Base-by-base conservation (phyloP, 2,113 vertebrate genomes). In the Callionymus lyra region DNA sequence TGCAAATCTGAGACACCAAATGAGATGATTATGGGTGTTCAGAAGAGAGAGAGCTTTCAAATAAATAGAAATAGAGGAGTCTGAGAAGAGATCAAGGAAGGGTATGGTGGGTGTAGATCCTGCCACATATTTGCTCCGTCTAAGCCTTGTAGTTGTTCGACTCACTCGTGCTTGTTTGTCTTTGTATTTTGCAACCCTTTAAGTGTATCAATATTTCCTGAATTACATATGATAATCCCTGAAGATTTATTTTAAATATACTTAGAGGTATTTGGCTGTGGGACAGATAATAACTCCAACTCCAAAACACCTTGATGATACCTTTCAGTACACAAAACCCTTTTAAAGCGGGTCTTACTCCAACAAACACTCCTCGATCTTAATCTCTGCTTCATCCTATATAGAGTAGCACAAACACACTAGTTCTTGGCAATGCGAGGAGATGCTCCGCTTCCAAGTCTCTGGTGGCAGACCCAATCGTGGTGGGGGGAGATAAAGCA, bases 401-500 rank as follows among this genome's bases (percentile, higher is more conserved):
- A 43, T 36, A 45, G 34, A 47, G 53, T 47, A 41, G 55, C 53
- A 59, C 62, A 59, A 46, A 59, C 53, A 52, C 51, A 55, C 39
- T 63, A 41, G 60, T 46, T 59, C 56, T 68, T 47, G 37, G 38
- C 21, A 27, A 42, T 53, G 58, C 54, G 59, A 70, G 67, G 71
- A 58, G 90, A 89, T 90, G 89, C 91, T 91, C 86, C 12, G 31
- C n/a, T n/a, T n/a, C 21, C 85, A 84, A 88, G 90, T 92, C 89
- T 90, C 88, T 86, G 87, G 91, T 92, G 91, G 92, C 91, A 90
- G 91, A 91, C 89, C 21, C 92, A 92, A 94, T 96, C 92, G 89
- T 87, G 83, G 85, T 87, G 87, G 87, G 85, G 88, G 87, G 87
- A 93, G 93, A 93, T 93, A 92, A 94, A 93, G 90, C 89, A 66